Percentiles rank a stretch among this genome's conserved stretches.
These are phyloP conservation scores for Lithophane ornitopus DNA, from an alignment of 2,888 invertebrate genomes.

Conservation along the genomic window DNA sequence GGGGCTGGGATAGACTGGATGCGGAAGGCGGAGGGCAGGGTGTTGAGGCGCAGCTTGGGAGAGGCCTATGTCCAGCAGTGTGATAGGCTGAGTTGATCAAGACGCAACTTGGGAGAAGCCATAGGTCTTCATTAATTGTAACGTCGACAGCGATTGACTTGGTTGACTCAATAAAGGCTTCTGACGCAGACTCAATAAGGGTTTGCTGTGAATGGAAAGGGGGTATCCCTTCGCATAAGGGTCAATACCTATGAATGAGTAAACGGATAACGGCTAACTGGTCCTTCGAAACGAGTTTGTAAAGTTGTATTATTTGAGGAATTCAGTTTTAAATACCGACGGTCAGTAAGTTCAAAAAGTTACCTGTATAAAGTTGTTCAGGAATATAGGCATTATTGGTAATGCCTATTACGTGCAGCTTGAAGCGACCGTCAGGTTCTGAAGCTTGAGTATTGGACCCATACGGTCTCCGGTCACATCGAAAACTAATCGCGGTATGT, in stretches of 20 bases:
- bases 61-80: no score
- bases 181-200: no score
- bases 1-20: no score
- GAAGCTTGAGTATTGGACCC: conserved; percentile 80
- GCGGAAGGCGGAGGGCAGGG: no score
- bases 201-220: background rate
- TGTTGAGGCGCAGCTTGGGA: no score
- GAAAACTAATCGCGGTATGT: conserved; percentile 68
- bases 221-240: background rate
- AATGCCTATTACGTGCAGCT: conserved; percentile 74
- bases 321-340: background rate
- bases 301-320: background rate
- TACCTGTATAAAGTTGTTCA: conserved; percentile 84
- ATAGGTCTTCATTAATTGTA: background rate
- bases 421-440: conserved; percentile 83
- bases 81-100: no score
- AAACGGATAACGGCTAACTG: background rate
- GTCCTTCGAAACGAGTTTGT: background rate
- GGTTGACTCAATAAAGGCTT: no score
- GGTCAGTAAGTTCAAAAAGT: conserved; percentile 2
- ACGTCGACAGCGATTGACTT: background rate
- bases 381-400: conserved; percentile 82
- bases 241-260: background rate
- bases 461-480: conserved; percentile 85
- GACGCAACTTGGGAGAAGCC: no score